These are phyloP conservation scores for Zootermopsis nevadensis DNA, from an alignment of 2,888 invertebrate genomes.

Conservation along the genomic window DNA sequence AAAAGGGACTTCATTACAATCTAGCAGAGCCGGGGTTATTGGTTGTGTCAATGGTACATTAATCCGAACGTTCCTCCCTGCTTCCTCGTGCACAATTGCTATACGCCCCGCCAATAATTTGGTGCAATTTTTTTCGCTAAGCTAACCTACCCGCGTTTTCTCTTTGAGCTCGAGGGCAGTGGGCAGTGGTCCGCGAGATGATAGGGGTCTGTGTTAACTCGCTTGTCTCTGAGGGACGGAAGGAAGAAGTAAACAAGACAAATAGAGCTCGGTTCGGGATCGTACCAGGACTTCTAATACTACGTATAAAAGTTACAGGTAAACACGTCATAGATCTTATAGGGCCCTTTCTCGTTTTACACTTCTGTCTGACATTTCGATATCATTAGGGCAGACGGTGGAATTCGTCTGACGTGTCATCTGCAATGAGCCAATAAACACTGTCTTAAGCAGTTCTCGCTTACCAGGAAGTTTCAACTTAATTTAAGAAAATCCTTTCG, in stretches of 20 bases:
- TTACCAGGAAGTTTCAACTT: too few relatives aligned
- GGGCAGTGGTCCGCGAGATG: slow-evolving; percentile 44
- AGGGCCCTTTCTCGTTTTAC: neutral
- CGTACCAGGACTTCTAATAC: too few relatives aligned
- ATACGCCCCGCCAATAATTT: slow-evolving; percentile 43
- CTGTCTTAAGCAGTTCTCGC: too few relatives aligned
- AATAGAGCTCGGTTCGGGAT: neutral
- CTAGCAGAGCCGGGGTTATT: slow-evolving; percentile 42
- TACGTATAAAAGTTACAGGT: too few relatives aligned
- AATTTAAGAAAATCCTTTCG: too few relatives aligned
- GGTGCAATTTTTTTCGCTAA: slow-evolving; percentile 45
- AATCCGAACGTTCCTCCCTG: slow-evolving; percentile 40
- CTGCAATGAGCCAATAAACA: too few relatives aligned
- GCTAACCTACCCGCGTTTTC: neutral
- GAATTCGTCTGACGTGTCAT: too few relatives aligned
- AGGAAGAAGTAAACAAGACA: slow-evolving; percentile 15
- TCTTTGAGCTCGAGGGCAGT: slow-evolving; percentile 37
- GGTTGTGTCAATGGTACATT: slow-evolving; percentile 51
- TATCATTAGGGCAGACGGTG: neutral
- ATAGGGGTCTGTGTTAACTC: slow-evolving; percentile 37
- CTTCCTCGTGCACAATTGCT: slow-evolving; percentile 9
- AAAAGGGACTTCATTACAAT: slow-evolving; percentile 43
- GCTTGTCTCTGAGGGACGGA: neutral
- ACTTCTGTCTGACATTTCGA: neutral
- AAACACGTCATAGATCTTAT: too few relatives aligned